Conservation (phyloP, 2,113 vertebrate species). For the Oryzias celebensis region DNA sequence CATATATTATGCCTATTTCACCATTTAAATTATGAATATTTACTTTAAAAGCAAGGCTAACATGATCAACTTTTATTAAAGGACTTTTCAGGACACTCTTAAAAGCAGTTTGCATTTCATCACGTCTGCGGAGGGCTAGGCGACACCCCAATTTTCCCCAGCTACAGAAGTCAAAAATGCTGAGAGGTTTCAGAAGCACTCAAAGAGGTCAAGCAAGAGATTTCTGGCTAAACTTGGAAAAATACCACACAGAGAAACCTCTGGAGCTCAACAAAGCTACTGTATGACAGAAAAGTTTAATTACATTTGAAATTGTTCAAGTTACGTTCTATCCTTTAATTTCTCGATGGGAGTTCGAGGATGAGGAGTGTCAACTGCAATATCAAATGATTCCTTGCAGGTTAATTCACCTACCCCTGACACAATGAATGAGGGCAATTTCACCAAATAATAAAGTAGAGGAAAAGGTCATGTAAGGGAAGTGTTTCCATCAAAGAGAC, state of each 20-base stretch:
- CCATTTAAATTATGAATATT: slow-evolving; percentile 26
- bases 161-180: slow-evolving; percentile 46
- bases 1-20: slow-evolving; percentile 19
- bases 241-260: slow-evolving; percentile 83
- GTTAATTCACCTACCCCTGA: slow-evolving; percentile 87
- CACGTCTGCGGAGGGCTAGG: slow-evolving; percentile 24
- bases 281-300: slow-evolving; percentile 85
- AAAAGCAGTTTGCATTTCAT: slow-evolving; percentile 11
- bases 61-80: slow-evolving; percentile 2
- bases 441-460: slow-evolving; percentile 89
- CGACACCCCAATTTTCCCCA: slow-evolving; percentile 45
- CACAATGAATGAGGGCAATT: slow-evolving; percentile 93
- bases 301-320: slow-evolving; percentile 87
- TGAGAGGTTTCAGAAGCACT: slow-evolving; percentile 65
- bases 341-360: slow-evolving; percentile 75
- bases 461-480: slow-evolving; percentile 69
- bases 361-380: slow-evolving; percentile 77
- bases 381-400: slow-evolving; percentile 85
- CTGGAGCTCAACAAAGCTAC: slow-evolving; percentile 83
- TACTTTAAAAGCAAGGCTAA: slow-evolving; percentile 19
- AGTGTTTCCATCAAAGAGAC: slow-evolving; percentile 74
- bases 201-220: slow-evolving; percentile 77
- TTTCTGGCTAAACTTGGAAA: slow-evolving; percentile 73
- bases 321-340: slow-evolving; percentile 88
- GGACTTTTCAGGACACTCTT: slow-evolving; percentile 6